Evolutionary conservation across 1,140 invertebrate genomes (phyloP).

Genomic region (Drosophila takahashii): DNA sequence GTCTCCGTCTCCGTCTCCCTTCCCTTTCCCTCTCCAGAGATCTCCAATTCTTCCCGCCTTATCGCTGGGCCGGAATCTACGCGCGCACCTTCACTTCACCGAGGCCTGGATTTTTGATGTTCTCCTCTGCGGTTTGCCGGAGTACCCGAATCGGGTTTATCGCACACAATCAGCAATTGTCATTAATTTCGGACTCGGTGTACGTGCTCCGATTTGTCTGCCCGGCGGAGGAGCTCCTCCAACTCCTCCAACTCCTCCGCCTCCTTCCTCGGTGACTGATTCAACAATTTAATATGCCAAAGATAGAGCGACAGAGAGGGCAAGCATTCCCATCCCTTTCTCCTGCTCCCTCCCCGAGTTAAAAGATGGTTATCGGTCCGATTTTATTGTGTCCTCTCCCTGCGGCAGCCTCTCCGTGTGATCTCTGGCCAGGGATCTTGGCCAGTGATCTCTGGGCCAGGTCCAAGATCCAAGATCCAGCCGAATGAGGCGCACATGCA

Average conservation of each 20-base stretch:
- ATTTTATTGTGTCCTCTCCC: conserved; percentile 67
- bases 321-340: conserved; percentile 2
- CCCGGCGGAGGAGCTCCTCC: not conserved
- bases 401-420: conserved; percentile 32
- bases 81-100: conserved; percentile 68
- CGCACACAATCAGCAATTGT: conserved; percentile 82
- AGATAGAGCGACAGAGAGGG: conserved; percentile 23
- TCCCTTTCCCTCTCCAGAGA: conserved; percentile 1
- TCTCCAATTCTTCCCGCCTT: conserved; percentile 40
- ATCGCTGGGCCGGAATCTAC: conserved; percentile 56
- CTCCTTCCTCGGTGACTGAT: conserved; percentile 60
- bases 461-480: conserved; percentile 5
- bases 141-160: conserved; percentile 63
- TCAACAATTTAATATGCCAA: conserved; percentile 80
- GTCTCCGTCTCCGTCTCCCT: not conserved
- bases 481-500: conserved; percentile 53
- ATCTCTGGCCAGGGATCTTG: conserved; percentile 3
- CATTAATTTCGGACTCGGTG: conserved; percentile 81
- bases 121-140: conserved; percentile 21
- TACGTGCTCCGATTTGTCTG: conserved; percentile 80
- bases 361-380: conserved; percentile 66
- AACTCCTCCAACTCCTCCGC: conserved; percentile 5
- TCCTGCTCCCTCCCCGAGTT: not conserved
- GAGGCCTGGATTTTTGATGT: conserved; percentile 27
- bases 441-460: not conserved